These are phyloP conservation scores for Electrona antarctica DNA, from an alignment of 2,113 vertebrate genomes.

Conservation along the genomic window DNA sequence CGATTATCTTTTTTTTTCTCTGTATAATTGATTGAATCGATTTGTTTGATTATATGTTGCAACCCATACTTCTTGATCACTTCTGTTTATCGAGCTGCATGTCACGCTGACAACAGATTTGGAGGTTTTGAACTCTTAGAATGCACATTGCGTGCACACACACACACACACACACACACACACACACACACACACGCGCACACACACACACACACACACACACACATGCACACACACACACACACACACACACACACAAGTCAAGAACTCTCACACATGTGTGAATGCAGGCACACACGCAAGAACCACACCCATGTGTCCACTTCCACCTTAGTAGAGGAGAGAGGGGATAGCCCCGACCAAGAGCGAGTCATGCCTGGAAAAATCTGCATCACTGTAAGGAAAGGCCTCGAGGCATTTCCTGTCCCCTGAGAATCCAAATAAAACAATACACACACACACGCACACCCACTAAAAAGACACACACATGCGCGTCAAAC, in stretches of 20 bases:
- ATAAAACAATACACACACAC: constrained; percentile 57
- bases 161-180: constrained; percentile 1
- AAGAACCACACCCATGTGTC: constrained; percentile 25
- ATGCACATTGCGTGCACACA: not conserved
- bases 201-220: constrained; percentile 20
- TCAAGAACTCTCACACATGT: constrained; percentile 2
- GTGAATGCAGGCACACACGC: constrained; percentile 8
- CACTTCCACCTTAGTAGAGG: constrained; percentile 25
- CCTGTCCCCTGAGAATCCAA: constrained; percentile 55
- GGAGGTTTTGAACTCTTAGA: too few species aligned
- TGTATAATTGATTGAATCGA: too few species aligned
- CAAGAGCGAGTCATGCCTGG: constrained; percentile 73
- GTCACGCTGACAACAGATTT: not conserved
- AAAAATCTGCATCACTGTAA: constrained; percentile 66
- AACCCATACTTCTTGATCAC: too few species aligned
- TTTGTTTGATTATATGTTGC: too few species aligned
- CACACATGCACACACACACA: constrained; percentile 14
- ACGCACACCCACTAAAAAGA: constrained; percentile 26
- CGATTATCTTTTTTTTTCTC: too few species aligned
- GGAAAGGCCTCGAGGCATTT: constrained; percentile 56
- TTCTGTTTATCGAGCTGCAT: not conserved
- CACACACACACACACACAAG: constrained; percentile 2
- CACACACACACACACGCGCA: not conserved
- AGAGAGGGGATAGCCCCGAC: constrained; percentile 37
- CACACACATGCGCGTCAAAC: constrained; percentile 3